Base-by-base conservation (phyloP, 1,140 invertebrate species). In the Triops longicaudatus region DNA sequence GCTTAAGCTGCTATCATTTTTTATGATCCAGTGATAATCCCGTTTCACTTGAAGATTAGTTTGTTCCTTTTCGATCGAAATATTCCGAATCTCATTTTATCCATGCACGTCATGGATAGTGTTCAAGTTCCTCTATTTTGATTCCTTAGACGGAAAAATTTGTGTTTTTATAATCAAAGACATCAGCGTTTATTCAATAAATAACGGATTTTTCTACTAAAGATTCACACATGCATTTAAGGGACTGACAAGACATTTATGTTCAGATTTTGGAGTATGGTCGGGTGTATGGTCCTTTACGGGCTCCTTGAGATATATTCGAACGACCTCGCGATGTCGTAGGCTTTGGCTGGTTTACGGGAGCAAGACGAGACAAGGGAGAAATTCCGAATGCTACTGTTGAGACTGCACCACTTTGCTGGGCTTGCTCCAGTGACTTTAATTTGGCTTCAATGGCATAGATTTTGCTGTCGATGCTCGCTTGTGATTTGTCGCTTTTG, bases 391-490 rank as follows among this genome's bases (percentile, higher is more conserved):
- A 22, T 22, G 50, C 50, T 63, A 17, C 22, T 17, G 50, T 63
- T 2, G 50, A 63, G 9, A 9, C 50, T 22, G 50, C 50, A 14
- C 22, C 50, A 17, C 50, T 14, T 22, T n/a, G 22, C 22, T 63
- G 50, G 6, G 17, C 22, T 22, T 63, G 50, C 14, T 92, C 89
- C 88, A 94, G 91, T 81, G 91, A 84, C 81, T 93, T 93, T 1
- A 95, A 84, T 84, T 95, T 95, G 1, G 92, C 91, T 83, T 95
- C 93, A 78, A 95, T 95, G 1, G 92, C 92, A 81, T 92, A 90
- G 80, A 95, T 95, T 78, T 92, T 91, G 31, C 89, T 90, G 81
- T 89, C 87, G 80, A 90, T 89, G 83, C 92, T 93, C 41, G n/a
- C 5, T 44, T 71, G 76, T 22, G 89, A 89, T 78, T 84, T 86